Evolutionary conservation across 2,888 invertebrate genomes (phyloP), one percentile per base, ranked within the genome.

Genomic region (Bibio marci): DNA sequence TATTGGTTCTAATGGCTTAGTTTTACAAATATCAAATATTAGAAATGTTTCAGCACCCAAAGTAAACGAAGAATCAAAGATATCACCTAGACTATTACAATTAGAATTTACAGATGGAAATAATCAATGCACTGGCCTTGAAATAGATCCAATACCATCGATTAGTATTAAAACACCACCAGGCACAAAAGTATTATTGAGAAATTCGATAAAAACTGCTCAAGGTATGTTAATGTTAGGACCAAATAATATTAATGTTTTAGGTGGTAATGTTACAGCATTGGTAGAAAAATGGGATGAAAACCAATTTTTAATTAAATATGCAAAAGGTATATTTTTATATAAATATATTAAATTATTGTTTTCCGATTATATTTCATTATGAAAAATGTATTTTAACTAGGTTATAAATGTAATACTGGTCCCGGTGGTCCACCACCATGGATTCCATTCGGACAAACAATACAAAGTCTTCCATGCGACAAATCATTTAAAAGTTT

Each of bases 381-480:
- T 37, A 18, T 12, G 26, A n/a, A 37, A n/a, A 26, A 28, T 25
- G 30, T 14, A 33, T n/a, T 25, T 36, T 14, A 30, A 39, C 50
- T 52, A 17, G 54, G 53, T 40, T 57, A 54, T 2, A 49, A 55
- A 6, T 19, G 34, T 30, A 36, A 38, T 14, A 49, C 46, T 7
- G 51, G 52, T 3, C 71, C 69, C 40, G 77, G 80, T 48, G 82
- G 81, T 44, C 87, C 90, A 2, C 90, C 86, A 31, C 78, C 82
- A 30, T 92, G 91, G 87, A 86, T 90, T 49, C 80, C 88, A 27
- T 91, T 92, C 64, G 91, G 91, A 0, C 76, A 80, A 51, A 76
- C 73, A 52, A 69, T 85, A 39, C 65, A 76, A 48, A 67, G 69
- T 38, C 59, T 70, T 19, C 63, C 69, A 30, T 40, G 44, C 3